Conservation (phyloP, 2,797 vertebrate species). For the Sarcoramphus papa region DNA sequence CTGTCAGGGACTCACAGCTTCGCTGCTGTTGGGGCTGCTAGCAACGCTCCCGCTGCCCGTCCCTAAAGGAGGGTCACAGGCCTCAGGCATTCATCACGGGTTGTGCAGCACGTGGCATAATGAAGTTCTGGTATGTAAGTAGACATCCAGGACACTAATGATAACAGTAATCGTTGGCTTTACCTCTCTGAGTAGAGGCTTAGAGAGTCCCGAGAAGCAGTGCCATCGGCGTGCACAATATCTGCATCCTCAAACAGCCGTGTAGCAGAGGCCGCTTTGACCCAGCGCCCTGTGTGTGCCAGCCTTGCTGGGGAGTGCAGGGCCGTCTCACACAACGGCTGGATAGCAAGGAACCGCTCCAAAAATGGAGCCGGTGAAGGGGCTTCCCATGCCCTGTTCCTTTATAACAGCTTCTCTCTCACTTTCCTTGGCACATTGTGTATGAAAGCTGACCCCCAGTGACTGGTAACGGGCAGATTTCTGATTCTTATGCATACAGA, state of each 20-base stretch:
- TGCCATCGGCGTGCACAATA: neutral
- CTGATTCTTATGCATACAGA: neutral
- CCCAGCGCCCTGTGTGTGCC: neutral
- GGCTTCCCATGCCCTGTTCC: neutral
- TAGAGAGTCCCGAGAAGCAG: neutral
- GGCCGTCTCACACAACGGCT: neutral
- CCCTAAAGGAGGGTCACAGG: rapidly evolving
- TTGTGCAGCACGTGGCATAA: neutral
- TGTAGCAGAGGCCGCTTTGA: neutral
- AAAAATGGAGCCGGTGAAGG: neutral
- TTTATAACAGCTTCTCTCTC: neutral
- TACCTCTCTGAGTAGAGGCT: neutral
- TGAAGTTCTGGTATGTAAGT: neutral
- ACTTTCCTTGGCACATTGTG: neutral
- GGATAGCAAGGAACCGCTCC: neutral
- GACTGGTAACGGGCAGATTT: neutral
- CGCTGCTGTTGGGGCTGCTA: neutral
- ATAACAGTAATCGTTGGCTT: neutral
- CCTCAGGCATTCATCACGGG: too few relatives aligned
- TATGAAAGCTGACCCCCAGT: neutral
- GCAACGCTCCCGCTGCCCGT: rapidly evolving
- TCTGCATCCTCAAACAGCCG: rapidly evolving
- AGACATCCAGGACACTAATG: neutral
- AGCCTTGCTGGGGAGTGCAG: neutral
- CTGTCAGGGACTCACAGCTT: neutral